Percentiles rank a stretch among this genome's conserved stretches.
Evolutionary conservation across 2,113 vertebrate species (phyloP).

Genomic region (Hippocampus mohnikei): DNA sequence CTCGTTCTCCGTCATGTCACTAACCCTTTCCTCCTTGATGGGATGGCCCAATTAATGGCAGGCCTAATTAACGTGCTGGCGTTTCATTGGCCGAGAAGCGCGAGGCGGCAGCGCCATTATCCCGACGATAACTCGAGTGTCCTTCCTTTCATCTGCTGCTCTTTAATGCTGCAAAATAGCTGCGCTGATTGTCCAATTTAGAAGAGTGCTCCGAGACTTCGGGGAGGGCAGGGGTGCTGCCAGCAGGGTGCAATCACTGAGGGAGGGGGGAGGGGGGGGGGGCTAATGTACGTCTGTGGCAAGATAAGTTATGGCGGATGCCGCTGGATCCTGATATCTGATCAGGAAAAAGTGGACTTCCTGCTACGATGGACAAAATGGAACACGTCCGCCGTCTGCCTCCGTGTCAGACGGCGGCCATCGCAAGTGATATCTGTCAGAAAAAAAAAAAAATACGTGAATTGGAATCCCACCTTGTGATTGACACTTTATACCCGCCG

Average conservation of each 20-base stretch:
- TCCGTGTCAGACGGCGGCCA: too few relatives aligned
- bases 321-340: background rate
- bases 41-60: constrained; percentile 67
- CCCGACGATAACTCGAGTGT: constrained; percentile 60
- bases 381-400: background rate
- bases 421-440: background rate
- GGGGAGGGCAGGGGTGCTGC: background rate
- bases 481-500: too few relatives aligned
- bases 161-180: constrained; percentile 68
- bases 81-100: constrained; percentile 62
- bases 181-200: constrained; percentile 71
- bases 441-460: background rate
- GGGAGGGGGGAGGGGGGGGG: background rate
- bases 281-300: background rate
- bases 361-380: background rate
- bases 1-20: constrained; percentile 31
- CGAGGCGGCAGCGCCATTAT: constrained; percentile 61
- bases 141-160: constrained; percentile 65
- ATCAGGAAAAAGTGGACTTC: background rate
- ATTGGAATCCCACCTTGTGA: background rate
- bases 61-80: constrained; percentile 65
- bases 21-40: constrained; percentile 61
- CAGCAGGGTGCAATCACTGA: background rate
- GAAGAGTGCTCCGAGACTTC: constrained; percentile 54
- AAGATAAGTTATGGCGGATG: background rate